These are phyloP conservation scores for Ophioninae sp. DNA, from an alignment of 2,888 invertebrate species.

Conservation along the genomic window DNA sequence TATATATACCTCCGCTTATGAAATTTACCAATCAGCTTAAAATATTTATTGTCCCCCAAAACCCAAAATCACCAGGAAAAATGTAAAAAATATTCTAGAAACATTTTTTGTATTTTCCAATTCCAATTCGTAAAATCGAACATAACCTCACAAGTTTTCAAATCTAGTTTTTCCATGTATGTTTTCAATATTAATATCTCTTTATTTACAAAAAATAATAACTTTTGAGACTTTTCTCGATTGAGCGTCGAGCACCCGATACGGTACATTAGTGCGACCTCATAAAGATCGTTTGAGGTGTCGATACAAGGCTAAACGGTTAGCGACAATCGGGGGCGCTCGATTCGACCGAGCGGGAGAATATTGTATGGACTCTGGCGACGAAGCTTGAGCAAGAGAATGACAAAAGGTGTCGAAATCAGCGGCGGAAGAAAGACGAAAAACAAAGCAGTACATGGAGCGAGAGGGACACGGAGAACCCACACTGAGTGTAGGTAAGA, in stretches of 20 bases:
- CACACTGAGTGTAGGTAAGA: conserved; percentile 33
- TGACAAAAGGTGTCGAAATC: conserved; percentile 49
- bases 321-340: conserved; percentile 53
- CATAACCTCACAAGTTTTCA: no score
- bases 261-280: conserved; percentile 40
- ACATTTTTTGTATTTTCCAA: no score
- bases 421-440: conserved; percentile 58
- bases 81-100: no score
- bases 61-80: no score
- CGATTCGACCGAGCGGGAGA: conserved; percentile 10
- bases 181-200: no score
- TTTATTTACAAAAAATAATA: conserved; percentile 10
- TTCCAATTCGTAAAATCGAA: no score
- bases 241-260: conserved; percentile 17
- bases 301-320: conserved; percentile 36
- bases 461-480: conserved; percentile 19
- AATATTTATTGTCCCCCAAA: no score
- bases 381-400: conserved; percentile 36
- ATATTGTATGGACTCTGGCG: conserved; percentile 35
- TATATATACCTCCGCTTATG: no score
- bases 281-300: conserved; percentile 16
- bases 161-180: no score
- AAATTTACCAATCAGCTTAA: no score
- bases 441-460: conserved; percentile 28
- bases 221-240: conserved; percentile 10